Base-by-base conservation (phyloP, 2,888 invertebrate genomes). In the Dyspetes luteomarginatus region DNA sequence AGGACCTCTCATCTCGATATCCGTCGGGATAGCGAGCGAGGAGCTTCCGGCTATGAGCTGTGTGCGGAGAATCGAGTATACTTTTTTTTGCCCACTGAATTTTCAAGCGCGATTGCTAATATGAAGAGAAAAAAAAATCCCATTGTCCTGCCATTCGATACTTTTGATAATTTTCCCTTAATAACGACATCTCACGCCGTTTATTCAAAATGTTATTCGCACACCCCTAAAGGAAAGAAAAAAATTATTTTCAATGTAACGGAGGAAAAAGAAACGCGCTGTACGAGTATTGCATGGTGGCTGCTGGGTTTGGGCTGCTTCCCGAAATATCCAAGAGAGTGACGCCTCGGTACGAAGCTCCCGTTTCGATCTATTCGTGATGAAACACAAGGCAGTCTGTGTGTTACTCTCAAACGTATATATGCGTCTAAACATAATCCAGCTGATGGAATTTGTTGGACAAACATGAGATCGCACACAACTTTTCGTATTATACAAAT, bases 271-370 rank as follows among this genome's bases (percentile, higher is more conserved):
- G 36, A 36, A 36, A 36, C 7, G 12, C 12, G 2, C 36, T 36
- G 12, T 36, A 12, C 12, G 4, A 36, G 9, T 0, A 36, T 0
- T 36, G 7, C 36, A 36, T 36, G 7, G 36, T 36, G 12, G 36
- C n/a, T 36, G 36, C 19, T 17, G 45, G 58, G 30, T 28, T 4
- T 22, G 15, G n/a, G 24, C 22, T 19, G 36, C 19, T 24, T 58
- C 71, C 58, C 71, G 22, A 69, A 76, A 76, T 76, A 68, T 45
- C 52, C 43, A 43, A 68, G 15, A 3, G 43, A 17, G 41, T 15
- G 17, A 36, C 12, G 5, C 48, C 3, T 43, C 19, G n/a, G 68
- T 62, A 75, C 17, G 41, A 26, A 62, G 60, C 52, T 56, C 60
- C 30, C 52, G 19, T 55, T 55, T 45, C 43, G 43, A 48, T 64